Evolutionary conservation across 2,888 invertebrate genomes (phyloP).

Genomic region (Scrobipalpa costella): DNA sequence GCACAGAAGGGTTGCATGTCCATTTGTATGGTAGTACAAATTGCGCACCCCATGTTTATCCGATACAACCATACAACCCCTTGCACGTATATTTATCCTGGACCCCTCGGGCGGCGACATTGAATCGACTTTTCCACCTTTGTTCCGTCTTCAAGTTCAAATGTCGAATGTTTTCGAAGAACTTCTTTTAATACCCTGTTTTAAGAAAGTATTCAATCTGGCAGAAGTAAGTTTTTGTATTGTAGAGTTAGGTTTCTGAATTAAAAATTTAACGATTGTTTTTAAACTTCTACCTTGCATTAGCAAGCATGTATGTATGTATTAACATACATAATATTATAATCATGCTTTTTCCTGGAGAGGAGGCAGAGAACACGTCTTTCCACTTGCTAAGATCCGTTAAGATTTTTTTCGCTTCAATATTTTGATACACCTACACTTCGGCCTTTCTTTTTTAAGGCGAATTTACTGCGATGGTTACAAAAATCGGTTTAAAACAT

Average conservation of each 20-base stretch:
- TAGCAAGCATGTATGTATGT: too few species aligned
- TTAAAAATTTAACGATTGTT: too few species aligned
- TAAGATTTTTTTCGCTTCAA: too few species aligned
- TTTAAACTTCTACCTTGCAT: too few species aligned
- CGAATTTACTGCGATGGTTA: too few species aligned
- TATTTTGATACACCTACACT: too few species aligned
- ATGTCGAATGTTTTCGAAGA: constrained; percentile 22
- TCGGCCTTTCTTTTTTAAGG: too few species aligned
- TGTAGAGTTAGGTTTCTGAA: neutral
- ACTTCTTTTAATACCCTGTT: neutral
- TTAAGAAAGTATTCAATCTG: neutral
- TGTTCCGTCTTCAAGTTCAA: constrained; percentile 37
- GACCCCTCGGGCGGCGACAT: constrained; percentile 67
- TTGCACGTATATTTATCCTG: constrained; percentile 72
- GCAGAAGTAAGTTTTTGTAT: neutral
- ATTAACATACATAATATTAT: too few species aligned
- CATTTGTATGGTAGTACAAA: constrained; percentile 75
- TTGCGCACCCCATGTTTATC: constrained; percentile 77
- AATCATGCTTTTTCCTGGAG: too few species aligned
- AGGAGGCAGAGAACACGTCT: too few species aligned
- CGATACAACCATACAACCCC: constrained; percentile 51
- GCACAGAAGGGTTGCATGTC: constrained; percentile 50
- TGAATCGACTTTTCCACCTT: constrained; percentile 69
- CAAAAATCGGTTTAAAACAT: too few species aligned
- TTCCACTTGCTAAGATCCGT: too few species aligned